These are phyloP conservation scores for Agriopis leucophaearia DNA, from an alignment of 2,888 invertebrate genomes.

Conservation along the genomic window DNA sequence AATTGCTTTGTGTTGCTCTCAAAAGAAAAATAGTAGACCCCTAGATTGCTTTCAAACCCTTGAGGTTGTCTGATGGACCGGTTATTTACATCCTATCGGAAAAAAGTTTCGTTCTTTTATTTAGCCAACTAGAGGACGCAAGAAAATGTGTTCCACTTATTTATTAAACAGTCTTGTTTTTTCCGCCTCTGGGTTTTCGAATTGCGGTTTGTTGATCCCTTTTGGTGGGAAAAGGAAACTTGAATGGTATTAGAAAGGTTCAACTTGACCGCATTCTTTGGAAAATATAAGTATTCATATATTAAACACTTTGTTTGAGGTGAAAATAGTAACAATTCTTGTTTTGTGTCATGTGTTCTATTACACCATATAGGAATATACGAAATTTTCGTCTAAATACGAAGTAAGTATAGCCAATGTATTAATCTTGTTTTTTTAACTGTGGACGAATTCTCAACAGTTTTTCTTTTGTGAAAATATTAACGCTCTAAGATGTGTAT, in stretches of 20 bases:
- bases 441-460: too few relatives aligned
- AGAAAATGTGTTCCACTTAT: conserved; percentile 57
- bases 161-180: conserved; percentile 53
- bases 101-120: conserved; percentile 63
- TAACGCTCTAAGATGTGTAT: too few relatives aligned
- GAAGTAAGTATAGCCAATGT: too few relatives aligned
- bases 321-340: not conserved
- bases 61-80: conserved; percentile 69
- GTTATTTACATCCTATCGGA: conserved; percentile 74
- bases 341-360: not conserved
- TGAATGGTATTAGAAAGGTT: conserved; percentile 38
- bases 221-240: conserved; percentile 35
- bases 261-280: conserved; percentile 20
- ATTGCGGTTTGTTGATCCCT: conserved; percentile 44
- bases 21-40: conserved; percentile 72
- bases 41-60: conserved; percentile 77
- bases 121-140: conserved; percentile 54
- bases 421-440: too few relatives aligned
- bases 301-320: not conserved
- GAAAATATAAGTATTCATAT: conserved; percentile 6
- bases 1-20: conserved; percentile 75
- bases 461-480: too few relatives aligned
- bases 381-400: too few relatives aligned
- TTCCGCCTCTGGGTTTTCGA: conserved; percentile 46
- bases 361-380: too few relatives aligned